phyloP scores from a whole-genome alignment of 2,113 vertebrate genomes.

The Rhinichthys klamathensis region DNA sequence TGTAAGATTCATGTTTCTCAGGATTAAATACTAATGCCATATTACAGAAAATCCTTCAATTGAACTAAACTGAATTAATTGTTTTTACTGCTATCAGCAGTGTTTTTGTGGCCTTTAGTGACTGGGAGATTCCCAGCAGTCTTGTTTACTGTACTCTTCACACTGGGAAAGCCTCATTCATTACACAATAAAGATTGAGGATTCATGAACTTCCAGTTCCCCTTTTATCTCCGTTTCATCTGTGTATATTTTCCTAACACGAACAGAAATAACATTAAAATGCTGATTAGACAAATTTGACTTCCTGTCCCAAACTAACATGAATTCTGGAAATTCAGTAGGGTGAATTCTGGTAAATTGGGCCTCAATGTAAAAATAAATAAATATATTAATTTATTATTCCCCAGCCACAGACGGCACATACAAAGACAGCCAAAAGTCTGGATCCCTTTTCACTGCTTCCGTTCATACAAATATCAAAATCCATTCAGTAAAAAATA shows the following conservation, averaged over 20 bases:
- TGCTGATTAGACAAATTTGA: background rate
- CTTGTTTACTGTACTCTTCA: constrained; percentile 8
- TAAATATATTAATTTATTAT: background rate
- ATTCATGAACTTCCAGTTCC: background rate
- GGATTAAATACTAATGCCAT: background rate
- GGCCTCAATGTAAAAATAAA: background rate
- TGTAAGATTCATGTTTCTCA: background rate
- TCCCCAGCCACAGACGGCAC: background rate
- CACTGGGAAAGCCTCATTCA: constrained; percentile 8
- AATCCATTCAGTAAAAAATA: background rate
- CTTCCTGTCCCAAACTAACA: background rate
- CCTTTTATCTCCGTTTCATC: background rate
- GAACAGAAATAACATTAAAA: background rate
- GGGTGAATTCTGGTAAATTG: background rate
- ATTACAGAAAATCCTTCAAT: constrained; percentile 2
- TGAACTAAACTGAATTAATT: background rate
- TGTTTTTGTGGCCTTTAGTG: background rate
- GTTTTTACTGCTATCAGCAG: background rate
- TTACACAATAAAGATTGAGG: background rate
- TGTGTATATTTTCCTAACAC: background rate
- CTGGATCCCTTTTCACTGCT: background rate
- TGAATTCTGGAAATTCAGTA: constrained; percentile 3
- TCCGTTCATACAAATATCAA: background rate
- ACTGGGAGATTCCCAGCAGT: constrained; percentile 16
- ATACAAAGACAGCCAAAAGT: background rate